phyloP scores from a whole-genome alignment of 2,888 invertebrate species.

The Junonia oenone region DNA sequence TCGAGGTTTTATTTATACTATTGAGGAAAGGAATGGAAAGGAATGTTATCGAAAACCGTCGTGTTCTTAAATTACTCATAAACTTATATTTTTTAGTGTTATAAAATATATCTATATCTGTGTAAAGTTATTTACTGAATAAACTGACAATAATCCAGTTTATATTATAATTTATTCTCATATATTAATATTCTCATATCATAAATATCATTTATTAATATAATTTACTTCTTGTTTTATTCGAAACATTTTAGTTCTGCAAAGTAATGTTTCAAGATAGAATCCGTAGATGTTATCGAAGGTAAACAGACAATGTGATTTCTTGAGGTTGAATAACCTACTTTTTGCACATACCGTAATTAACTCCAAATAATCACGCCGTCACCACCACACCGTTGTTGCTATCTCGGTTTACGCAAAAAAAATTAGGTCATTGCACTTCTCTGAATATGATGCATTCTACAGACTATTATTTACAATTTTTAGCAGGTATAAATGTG shows the following conservation, averaged over 20 bases:
- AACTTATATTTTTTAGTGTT: no score
- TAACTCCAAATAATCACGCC: slow-evolving; percentile 21
- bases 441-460: slow-evolving; percentile 3
- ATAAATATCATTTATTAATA: no score
- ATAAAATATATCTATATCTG: no score
- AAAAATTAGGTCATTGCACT: slow-evolving; percentile 21
- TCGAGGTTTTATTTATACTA: no score
- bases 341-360: slow-evolving; percentile 14
- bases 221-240: no score
- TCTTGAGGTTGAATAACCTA: slow-evolving; percentile 12
- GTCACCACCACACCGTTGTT: slow-evolving; percentile 15
- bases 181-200: no score
- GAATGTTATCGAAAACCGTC: no score
- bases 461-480: background rate
- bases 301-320: background rate
- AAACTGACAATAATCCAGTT: no score
- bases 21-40: no score
- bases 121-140: no score
- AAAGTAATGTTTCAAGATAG: background rate
- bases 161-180: no score
- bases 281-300: background rate
- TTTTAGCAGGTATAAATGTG: background rate
- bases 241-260: background rate
- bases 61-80: no score
- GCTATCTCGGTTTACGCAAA: slow-evolving; percentile 21